Conservation (phyloP, 2,888 invertebrate genomes). For the Entomobrya multifasciata region DNA sequence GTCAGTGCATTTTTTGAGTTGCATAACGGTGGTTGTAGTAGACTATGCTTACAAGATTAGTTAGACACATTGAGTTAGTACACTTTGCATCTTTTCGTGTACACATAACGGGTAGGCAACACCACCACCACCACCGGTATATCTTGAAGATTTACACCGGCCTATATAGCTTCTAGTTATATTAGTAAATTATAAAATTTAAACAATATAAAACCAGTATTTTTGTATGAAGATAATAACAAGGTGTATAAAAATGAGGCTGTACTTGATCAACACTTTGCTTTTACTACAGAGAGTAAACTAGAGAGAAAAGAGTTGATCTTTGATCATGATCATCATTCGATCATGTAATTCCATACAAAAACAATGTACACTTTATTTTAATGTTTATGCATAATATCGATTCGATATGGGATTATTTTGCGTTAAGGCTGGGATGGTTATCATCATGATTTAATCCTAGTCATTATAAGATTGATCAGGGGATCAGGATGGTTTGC, state of each 20-base stretch:
- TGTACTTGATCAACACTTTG: background rate
- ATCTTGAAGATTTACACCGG: background rate
- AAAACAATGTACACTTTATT: too few relatives aligned
- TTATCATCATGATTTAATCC: background rate
- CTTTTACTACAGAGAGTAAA: too few relatives aligned
- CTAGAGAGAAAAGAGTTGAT: too few relatives aligned
- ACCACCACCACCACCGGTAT: background rate
- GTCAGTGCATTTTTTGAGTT: background rate
- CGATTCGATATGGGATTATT: too few relatives aligned
- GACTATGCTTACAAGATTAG: background rate
- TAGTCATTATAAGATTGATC: background rate
- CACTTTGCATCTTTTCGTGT: background rate
- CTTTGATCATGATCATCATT: too few relatives aligned
- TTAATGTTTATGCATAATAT: too few relatives aligned
- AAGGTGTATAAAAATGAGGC: constrained; percentile 13
- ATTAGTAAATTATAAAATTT: background rate
- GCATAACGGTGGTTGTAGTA: constrained; percentile 44
- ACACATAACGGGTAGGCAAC: background rate
- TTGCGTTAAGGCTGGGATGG: background rate
- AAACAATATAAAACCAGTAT: constrained; percentile 9
- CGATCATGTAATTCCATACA: too few relatives aligned
- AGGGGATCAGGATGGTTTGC: background rate
- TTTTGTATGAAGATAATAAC: constrained; percentile 5
- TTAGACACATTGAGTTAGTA: too few relatives aligned
- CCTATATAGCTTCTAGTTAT: background rate